These are phyloP conservation scores for Dryobates pubescens DNA, from an alignment of 2,797 vertebrate species.

Conservation along the genomic window DNA sequence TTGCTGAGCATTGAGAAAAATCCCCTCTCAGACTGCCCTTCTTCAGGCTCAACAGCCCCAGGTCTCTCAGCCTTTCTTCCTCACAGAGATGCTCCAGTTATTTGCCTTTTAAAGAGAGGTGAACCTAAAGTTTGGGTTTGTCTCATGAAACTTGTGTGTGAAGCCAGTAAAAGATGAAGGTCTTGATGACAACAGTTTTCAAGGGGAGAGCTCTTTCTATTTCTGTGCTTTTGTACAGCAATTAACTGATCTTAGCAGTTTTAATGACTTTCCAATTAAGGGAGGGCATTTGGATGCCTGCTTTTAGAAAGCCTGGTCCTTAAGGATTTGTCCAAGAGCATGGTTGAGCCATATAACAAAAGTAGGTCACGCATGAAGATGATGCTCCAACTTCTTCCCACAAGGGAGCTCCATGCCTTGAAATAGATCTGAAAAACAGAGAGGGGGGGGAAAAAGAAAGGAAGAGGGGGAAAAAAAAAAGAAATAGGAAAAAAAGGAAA, in stretches of 20 bases:
- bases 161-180: not conserved
- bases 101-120: not conserved
- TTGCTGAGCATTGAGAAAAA: too few species aligned
- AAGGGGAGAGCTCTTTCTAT: not conserved
- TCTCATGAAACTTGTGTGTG: not conserved
- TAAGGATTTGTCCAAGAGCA: not conserved
- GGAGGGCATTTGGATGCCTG: not conserved
- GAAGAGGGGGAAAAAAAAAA: too few species aligned
- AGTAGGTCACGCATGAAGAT: not conserved
- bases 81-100: too few species aligned
- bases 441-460: too few species aligned
- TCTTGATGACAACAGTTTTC: not conserved
- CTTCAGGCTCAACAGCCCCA: too few species aligned
- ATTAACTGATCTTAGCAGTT: not conserved
- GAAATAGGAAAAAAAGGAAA: fast-evolving
- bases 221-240: not conserved
- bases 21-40: too few species aligned
- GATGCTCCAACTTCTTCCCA: not conserved
- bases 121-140: not conserved
- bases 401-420: not conserved
- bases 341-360: not conserved
- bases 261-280: not conserved
- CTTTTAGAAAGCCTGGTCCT: not conserved
- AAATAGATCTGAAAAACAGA: not conserved
- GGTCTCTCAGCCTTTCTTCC: too few species aligned